Conservation (phyloP, 2,113 vertebrate species). For the Aptenodytes patagonicus region DNA sequence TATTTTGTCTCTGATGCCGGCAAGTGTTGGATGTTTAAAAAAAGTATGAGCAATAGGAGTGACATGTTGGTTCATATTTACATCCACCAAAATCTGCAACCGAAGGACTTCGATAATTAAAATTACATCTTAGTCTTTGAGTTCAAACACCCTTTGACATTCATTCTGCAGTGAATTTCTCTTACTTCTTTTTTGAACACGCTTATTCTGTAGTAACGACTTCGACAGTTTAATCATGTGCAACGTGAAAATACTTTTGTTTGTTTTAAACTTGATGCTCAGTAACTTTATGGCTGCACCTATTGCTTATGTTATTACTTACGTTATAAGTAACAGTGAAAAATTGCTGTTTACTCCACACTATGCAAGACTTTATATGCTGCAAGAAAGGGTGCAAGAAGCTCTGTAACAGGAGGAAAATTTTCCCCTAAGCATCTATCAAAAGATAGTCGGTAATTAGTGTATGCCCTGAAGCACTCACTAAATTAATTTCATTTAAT, state of each 20-base stretch:
- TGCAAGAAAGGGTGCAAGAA: background rate
- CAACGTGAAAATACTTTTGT: background rate
- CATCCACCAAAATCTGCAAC: background rate
- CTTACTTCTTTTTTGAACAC: background rate
- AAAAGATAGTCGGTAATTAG: conserved; percentile 8
- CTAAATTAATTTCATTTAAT: conserved; percentile 30
- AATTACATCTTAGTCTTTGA: background rate
- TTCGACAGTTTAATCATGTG: background rate
- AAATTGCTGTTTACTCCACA: background rate
- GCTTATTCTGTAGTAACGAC: background rate
- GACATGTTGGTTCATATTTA: background rate
- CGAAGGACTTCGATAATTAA: background rate
- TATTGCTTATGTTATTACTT: background rate
- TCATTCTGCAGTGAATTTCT: background rate
- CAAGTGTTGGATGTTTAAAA: background rate
- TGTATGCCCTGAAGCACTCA: conserved; percentile 1
- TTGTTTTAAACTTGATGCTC: background rate
- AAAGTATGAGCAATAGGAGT: background rate
- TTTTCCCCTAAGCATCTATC: background rate
- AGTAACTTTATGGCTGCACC: background rate
- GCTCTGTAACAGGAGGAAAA: background rate
- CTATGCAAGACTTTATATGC: background rate
- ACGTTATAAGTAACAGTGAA: background rate
- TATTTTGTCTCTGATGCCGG: background rate
- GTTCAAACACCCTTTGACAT: background rate